phyloP scores from a whole-genome alignment of 1,140 invertebrate species.

The Diuraphis noxia region DNA sequence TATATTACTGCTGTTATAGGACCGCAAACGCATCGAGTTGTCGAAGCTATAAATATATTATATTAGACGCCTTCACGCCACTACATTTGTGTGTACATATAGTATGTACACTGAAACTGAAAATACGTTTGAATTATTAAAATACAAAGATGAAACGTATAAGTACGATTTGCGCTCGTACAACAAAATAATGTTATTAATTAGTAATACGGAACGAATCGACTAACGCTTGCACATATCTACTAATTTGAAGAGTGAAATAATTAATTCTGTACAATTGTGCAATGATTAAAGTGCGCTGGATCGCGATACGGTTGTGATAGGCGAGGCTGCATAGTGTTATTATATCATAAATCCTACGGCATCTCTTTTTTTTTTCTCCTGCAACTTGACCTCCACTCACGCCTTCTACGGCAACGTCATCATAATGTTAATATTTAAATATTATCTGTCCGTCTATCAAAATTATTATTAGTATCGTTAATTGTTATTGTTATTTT shows the following conservation, averaged over 20 bases:
- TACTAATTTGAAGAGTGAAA: not conserved
- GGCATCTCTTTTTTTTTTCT: not conserved
- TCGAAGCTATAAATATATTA: not conserved
- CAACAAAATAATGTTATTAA: not conserved
- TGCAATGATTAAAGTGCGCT: not conserved
- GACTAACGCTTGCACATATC: not conserved
- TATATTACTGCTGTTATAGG: not conserved
- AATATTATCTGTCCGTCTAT: not conserved
- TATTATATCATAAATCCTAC: not conserved
- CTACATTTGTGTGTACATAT: not conserved
- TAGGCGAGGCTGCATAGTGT: not conserved
- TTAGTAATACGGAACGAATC: not conserved
- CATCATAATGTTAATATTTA: not conserved
- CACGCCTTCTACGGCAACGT: not conserved
- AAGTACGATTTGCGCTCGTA: not conserved
- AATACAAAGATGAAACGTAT: not conserved
- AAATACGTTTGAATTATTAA: not conserved
- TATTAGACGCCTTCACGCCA: not conserved
- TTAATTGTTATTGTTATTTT: slow-evolving; percentile 6
- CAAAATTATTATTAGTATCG: not conserved
- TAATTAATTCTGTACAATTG: not conserved
- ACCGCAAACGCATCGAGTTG: not conserved
- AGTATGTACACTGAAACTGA: not conserved
- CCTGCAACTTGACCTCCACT: not conserved
- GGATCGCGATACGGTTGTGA: not conserved